Conservation (phyloP, 2,888 invertebrate species). For the Callimorpha dominula region DNA sequence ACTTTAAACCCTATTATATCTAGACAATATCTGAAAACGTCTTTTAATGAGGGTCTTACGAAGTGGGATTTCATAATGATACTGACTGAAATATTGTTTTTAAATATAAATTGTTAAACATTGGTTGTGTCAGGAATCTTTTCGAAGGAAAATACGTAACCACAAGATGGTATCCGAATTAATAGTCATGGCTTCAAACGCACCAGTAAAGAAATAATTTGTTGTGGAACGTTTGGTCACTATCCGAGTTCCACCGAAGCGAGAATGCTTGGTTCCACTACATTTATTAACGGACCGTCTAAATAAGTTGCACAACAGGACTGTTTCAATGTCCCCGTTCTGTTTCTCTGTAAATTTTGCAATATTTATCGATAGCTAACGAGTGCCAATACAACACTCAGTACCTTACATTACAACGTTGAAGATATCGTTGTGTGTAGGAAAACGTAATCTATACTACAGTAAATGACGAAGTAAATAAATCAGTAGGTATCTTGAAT, state of each 20-base stretch:
- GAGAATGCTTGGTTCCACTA: constrained; percentile 63
- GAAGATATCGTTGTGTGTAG: constrained; percentile 31
- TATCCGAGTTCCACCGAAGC: constrained; percentile 36
- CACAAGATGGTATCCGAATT: background rate
- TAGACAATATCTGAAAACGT: no score
- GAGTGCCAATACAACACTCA: constrained; percentile 16
- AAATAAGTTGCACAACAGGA: constrained; percentile 65
- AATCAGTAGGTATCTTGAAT: background rate
- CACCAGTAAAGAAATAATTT: background rate
- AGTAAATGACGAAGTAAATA: background rate
- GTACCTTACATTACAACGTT: constrained; percentile 20
- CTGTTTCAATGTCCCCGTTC: constrained; percentile 63
- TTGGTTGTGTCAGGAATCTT: no score
- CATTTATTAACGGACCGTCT: constrained; percentile 63
- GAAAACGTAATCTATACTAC: constrained; percentile 12
- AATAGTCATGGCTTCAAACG: background rate
- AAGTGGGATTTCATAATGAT: no score
- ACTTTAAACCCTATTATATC: no score
- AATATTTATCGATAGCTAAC: constrained; percentile 52
- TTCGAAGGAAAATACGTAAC: no score
- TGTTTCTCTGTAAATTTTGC: constrained; percentile 52
- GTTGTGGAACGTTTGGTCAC: background rate
- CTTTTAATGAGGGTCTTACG: no score
- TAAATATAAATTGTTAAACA: no score
- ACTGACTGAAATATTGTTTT: no score